Conservation (phyloP, 2,888 invertebrate species). For the Euplagia quadripunctaria region DNA sequence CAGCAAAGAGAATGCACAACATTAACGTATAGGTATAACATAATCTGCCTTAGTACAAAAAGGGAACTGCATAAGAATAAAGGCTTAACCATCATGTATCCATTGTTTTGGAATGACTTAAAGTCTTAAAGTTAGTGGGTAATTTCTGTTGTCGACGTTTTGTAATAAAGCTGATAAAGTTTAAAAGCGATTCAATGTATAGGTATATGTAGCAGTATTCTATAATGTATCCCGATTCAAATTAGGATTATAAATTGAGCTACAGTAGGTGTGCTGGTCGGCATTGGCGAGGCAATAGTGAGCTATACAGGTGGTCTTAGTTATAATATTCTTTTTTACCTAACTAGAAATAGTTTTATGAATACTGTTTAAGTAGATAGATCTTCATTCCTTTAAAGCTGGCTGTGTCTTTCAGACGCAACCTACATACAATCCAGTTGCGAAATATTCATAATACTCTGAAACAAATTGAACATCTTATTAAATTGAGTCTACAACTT, state of each 20-base stretch:
- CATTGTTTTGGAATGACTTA: background rate
- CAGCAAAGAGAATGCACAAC: constrained; percentile 51
- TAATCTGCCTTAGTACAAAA: background rate
- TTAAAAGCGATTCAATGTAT: constrained; percentile 27
- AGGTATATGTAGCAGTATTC: constrained; percentile 16
- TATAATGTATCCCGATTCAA: constrained; percentile 22
- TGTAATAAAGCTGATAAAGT: constrained; percentile 14
- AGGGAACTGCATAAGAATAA: background rate
- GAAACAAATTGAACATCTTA: constrained; percentile 51
- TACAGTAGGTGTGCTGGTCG: constrained; percentile 53
- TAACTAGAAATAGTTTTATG: constrained; percentile 80
- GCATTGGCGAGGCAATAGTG: constrained; percentile 72
- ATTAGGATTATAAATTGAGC: constrained; percentile 27
- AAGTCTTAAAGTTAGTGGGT: background rate
- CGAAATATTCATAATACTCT: constrained; percentile 76
- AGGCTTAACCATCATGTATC: background rate
- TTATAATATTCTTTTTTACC: constrained; percentile 65
- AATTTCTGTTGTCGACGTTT: background rate
- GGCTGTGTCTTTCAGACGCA: constrained; percentile 72
- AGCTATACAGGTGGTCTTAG: constrained; percentile 68
- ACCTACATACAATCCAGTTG: constrained; percentile 64
- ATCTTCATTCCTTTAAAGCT: constrained; percentile 81
- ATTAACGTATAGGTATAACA: constrained; percentile 13
- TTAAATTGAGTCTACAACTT: constrained; percentile 17
- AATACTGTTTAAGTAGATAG: constrained; percentile 86